These are phyloP conservation scores for Oceanites oceanicus DNA, from an alignment of 2,113 vertebrate species.

Conservation along the genomic window DNA sequence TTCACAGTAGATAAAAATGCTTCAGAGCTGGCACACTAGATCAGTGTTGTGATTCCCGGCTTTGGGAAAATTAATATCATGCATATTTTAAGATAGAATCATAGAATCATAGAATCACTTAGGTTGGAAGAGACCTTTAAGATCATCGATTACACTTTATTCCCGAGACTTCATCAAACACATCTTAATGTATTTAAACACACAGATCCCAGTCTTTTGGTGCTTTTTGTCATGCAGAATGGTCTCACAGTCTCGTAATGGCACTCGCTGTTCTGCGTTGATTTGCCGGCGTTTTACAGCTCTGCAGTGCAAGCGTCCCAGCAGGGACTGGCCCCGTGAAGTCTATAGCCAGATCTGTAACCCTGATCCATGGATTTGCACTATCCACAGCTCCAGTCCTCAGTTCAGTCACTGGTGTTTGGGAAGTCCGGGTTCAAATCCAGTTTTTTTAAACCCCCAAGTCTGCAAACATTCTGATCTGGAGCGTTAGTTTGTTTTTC, in stretches of 20 bases:
- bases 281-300: not conserved
- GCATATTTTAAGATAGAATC: not conserved
- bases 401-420: not conserved
- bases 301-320: not conserved
- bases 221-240: not conserved
- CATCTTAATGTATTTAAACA: not conserved
- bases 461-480: not conserved
- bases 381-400: not conserved
- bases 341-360: too few species aligned
- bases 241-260: not conserved
- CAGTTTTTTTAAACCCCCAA: not conserved
- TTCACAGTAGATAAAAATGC: not conserved
- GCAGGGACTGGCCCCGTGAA: too few species aligned
- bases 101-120: too few species aligned
- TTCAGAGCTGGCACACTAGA: not conserved
- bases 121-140: too few species aligned
- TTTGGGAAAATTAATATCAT: not conserved
- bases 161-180: not conserved
- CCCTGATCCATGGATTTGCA: not conserved
- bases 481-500: too few species aligned
- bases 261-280: not conserved
- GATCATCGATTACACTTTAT: too few species aligned
- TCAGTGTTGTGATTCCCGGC: not conserved
- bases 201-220: not conserved
- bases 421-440: not conserved